phyloP scores from a whole-genome alignment of 2,888 invertebrate species.

The Heliconius cydno region DNA sequence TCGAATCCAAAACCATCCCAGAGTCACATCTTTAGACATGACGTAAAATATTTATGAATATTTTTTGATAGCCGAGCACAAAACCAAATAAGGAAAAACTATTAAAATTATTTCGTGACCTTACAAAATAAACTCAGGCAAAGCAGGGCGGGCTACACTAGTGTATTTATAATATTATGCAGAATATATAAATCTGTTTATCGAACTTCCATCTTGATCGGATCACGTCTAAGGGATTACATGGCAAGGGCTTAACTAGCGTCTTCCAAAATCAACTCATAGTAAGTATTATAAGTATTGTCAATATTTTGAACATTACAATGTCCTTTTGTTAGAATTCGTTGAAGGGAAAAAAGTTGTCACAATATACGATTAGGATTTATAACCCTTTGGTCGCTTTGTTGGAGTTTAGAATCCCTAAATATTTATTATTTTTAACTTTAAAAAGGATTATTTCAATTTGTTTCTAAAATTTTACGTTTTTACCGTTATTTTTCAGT shows the following conservation, averaged over 20 bases:
- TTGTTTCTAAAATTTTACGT: not conserved
- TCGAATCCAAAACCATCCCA: too few species aligned
- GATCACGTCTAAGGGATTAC: conserved; percentile 13
- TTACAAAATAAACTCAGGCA: not conserved
- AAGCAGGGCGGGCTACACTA: not conserved
- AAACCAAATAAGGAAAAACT: not conserved
- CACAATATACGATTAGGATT: conserved; percentile 3
- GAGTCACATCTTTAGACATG: too few species aligned
- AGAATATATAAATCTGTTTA: not conserved
- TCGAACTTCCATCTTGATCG: conserved; percentile 19
- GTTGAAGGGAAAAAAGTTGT: conserved; percentile 25
- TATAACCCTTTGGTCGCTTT: conserved; percentile 4
- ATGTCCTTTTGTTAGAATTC: conserved; percentile 5
- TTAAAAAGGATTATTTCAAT: not conserved
- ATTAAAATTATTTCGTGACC: not conserved
- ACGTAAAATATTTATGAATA: too few species aligned
- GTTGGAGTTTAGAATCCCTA: not conserved
- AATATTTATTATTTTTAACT: not conserved
- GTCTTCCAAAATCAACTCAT: conserved; percentile 7
- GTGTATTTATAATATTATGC: conserved; percentile 4
- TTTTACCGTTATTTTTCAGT: not conserved
- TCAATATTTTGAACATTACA: conserved; percentile 23
- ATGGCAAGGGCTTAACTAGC: conserved; percentile 5
- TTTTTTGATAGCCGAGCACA: too few species aligned
- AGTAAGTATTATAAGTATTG: conserved; percentile 15